Conservation (phyloP, 2,888 invertebrate species). For the Pinctada fucata region DNA sequence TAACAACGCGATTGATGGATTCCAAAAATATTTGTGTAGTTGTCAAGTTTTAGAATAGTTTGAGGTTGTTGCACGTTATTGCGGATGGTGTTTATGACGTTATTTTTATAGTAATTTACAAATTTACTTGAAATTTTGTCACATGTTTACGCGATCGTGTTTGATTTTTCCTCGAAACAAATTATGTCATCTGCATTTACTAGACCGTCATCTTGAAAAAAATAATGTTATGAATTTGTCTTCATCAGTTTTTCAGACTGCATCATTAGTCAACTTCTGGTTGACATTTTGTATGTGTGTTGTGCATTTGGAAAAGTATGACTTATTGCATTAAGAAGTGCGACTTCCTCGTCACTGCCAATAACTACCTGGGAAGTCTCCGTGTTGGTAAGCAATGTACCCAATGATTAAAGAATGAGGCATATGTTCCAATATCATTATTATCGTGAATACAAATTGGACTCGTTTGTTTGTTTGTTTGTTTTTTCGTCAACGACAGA, state of each 20-base stretch:
- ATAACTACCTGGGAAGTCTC: not conserved
- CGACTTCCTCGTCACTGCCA: not conserved
- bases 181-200: too few relatives aligned
- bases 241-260: not conserved
- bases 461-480: too few relatives aligned
- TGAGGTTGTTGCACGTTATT: not conserved
- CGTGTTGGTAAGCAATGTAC: not conserved
- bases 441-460: too few relatives aligned
- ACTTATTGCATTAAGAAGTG: not conserved
- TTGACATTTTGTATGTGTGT: not conserved
- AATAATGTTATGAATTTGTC: not conserved
- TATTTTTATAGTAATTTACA: not conserved
- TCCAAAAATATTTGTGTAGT: constrained; percentile 9
- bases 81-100: not conserved
- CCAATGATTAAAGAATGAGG: not conserved
- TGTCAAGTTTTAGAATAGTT: not conserved
- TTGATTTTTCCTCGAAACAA: too few relatives aligned
- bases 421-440: too few relatives aligned
- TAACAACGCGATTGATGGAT: constrained; percentile 6
- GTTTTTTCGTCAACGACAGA: too few relatives aligned
- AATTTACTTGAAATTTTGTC: constrained; percentile 1
- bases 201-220: not conserved
- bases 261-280: constrained; percentile 9
- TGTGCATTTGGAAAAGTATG: not conserved
- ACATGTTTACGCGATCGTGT: not conserved